Evolutionary conservation across 2,113 vertebrate species (phyloP), one percentile per base, ranked within the genome.

Genomic region (Microcebus griseorufus): DNA sequence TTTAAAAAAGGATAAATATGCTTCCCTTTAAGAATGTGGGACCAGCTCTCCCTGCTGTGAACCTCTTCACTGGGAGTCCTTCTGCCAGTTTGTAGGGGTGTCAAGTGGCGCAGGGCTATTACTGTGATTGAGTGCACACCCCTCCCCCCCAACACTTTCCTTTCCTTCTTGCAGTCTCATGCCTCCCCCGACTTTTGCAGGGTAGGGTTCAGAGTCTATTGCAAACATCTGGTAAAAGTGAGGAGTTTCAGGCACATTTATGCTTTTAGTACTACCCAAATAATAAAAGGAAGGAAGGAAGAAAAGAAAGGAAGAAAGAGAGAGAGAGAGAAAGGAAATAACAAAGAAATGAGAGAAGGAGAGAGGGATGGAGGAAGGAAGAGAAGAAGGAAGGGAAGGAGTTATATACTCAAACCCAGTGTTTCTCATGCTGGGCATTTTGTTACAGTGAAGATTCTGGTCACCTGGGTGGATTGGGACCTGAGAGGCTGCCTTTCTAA

Each of bases 1-100:
- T 95, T 92, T 85, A 23, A 82, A 92, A 84, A 84, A 78, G 83
- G 73, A 93, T 72, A 97, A 95, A 94, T 97, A 88, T 51, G 78
- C 81, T 96, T 95, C 72, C 70, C 62, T 90, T 95, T 96, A 88
- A 85, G 92, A 84, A 90, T 9, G 10, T 53, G 69, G 27, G 37
- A 34, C 67, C 55, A 48, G 32, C 69, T 64, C 51, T 78, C 89
- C 78, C 83, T 17, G 29, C 93, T 94, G 94, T 75, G 85, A 96
- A 9, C 29, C 42, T 95, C 73, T 64, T 94, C 60, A 0, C 16
- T 80, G 62, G 87, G 73, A 29, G 34, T 86, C 86, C 58, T 95
- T 69, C 75, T 34, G 34, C 29, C 5, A 1, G 82, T 64, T 80
- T 85, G 17, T 3, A 8, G 2, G 29, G 73, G 60, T 34, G 64